A percentile compares a stretch with the other conserved stretches of the same genome.
Conservation (phyloP, 2,113 vertebrate genomes). For the Grantiella picta region DNA sequence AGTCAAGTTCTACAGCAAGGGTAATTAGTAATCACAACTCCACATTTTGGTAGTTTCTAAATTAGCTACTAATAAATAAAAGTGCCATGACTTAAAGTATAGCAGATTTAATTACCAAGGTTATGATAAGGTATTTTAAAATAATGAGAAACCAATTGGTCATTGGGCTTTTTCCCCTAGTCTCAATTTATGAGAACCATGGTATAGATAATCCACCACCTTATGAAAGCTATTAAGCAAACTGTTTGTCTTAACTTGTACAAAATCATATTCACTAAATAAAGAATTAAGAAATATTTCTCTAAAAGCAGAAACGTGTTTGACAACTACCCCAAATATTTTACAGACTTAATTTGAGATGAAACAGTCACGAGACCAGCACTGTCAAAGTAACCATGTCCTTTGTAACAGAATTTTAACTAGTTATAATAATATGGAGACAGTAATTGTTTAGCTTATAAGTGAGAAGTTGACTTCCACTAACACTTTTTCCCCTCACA, state of each 20-base stretch:
- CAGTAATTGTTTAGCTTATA: neutral
- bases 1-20: neutral
- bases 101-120: neutral
- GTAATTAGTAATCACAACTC: neutral
- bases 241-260: neutral
- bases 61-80: neutral
- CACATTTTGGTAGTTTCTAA: neutral
- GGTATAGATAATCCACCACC: neutral
- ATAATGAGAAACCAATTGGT: neutral
- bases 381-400: neutral
- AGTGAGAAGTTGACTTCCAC: neutral
- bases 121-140: neutral
- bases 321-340: neutral
- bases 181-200: neutral
- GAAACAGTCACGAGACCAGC: neutral
- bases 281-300: neutral
- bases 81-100: neutral
- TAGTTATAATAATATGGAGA: neutral
- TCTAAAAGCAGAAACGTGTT: neutral
- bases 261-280: neutral
- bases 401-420: neutral
- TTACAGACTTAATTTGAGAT: neutral
- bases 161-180: neutral
- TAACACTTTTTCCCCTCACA: neutral
- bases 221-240: neutral